Conservation (phyloP, 2,888 invertebrate species). For the Limenitis camilla region DNA sequence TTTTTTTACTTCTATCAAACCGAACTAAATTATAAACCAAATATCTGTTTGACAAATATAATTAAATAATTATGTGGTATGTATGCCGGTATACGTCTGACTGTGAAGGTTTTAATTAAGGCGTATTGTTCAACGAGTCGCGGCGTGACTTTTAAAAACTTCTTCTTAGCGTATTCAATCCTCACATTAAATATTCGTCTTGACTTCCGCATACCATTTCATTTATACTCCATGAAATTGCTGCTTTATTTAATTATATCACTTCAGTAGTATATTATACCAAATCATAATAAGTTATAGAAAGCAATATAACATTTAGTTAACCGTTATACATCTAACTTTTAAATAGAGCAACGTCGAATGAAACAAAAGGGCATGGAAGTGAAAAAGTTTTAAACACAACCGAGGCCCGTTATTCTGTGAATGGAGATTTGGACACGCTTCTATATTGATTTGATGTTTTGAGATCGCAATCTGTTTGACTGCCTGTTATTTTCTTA, state of each 20-base stretch:
- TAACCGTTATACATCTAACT: constrained; percentile 12
- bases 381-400: constrained; percentile 35
- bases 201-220: constrained; percentile 26
- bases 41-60: constrained; percentile 42
- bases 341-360: constrained; percentile 20
- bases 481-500: constrained; percentile 55
- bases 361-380: constrained; percentile 25
- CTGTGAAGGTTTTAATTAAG: constrained; percentile 61
- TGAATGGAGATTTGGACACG: constrained; percentile 50
- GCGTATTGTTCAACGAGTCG: constrained; percentile 59
- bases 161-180: constrained; percentile 43
- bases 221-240: neutral
- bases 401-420: constrained; percentile 49
- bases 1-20: constrained; percentile 30
- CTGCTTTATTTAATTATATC: neutral
- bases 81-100: constrained; percentile 41
- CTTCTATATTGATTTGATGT: constrained; percentile 59
- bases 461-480: constrained; percentile 57
- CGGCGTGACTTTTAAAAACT: constrained; percentile 63
- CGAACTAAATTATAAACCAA: constrained; percentile 38
- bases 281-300: neutral
- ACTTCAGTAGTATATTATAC: neutral
- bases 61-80: constrained; percentile 58
- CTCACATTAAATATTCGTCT: constrained; percentile 43
- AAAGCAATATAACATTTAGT: neutral